Evolutionary conservation across 2,888 invertebrate species (phyloP), one percentile per base, ranked within the genome.

Genomic region (Galerucella calmariensis): DNA sequence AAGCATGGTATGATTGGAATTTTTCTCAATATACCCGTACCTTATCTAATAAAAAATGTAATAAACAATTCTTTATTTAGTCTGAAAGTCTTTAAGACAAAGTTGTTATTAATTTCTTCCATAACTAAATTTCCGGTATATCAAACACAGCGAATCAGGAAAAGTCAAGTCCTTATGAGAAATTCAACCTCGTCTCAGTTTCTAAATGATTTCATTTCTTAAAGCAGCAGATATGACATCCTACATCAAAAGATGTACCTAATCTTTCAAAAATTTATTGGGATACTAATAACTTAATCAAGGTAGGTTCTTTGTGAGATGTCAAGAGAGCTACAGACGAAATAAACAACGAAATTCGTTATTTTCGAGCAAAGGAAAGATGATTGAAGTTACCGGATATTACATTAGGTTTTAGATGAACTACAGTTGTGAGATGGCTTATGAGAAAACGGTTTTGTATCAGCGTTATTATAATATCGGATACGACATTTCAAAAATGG

Each of bases 271-370:
- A 70, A 63, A 51, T 53, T 63, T 70, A 70, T 70, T 53, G 53
- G 53, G 70, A 63, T 70, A 63, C 63, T 62, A 70, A 70, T 63
- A 70, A 70, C 63, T 63, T 63, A 70, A 70, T 70, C 53, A 70
- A 70, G 53, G 48, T 62, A 63, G 62, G 20, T 27, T 16, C 70
- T 70, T 70, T 70, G 63, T 63, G 20, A 70, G 53, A 63, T n/a
- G 46, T 69, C 51, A 62, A 62, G 48, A 62, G 41, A 48, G 51
- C 61, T 61, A 62, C 16, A 62, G 69, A 48, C 10, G 27, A 62
- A 69, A 62, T 53, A 41, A 62, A 58, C 56, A 35, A 53, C 67
- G 56, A 27, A 53, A 41, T 24, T 24, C 67, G 53, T 53, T 53
- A 67, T 67, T 67, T 67, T 24, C 27, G 27, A 67, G 62, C 62